Evolutionary conservation across 2,113 vertebrate species (phyloP), one percentile per base, ranked within the genome.

Genomic region (Microcebus ravelobensis): DNA sequence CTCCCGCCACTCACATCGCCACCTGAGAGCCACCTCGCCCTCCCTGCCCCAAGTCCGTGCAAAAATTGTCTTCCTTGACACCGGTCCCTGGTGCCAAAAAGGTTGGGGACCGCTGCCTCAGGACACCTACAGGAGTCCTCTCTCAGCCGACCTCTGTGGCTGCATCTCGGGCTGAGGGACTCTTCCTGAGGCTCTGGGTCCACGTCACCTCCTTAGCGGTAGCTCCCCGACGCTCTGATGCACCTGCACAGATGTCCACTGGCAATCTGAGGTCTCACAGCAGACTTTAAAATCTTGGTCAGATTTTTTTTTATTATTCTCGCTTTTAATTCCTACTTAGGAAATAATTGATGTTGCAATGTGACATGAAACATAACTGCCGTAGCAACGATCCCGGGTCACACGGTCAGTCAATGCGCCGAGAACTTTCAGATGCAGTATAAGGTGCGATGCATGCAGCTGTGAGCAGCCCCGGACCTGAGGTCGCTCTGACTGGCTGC

Each of bases 291-390:
- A 74, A 80, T 61, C 31, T n/a, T 52, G 76, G 76, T 77, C 29
- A 39, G 7, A 45, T 13, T 52, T 80, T 92, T 61, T 61, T 27
- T 25, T 48, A 0, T 48, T 8, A 11, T 77, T 80, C 20, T 90
- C 55, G 39, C 15, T 80, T 90, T 92, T 70, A 92, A 73, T 55
- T 77, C 8, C 71, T 85, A 36, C 20, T 50, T 89, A 87, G 20
- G 52, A 86, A 94, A 74, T 52, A 39, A 70, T 65, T 83, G 31
- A 50, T 34, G 8, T 23, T 57, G 31, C 11, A 15, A 23, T 34
- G 29, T 55, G 67, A 13, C 6, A 61, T 1, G 13, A 76, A 96
- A 70, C 18, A 20, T 6, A 59, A 74, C 27, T 29, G 7, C 18
- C n/a, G 6, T 5, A 50, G n/a, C n/a, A 31, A 25, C 52, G 59